Percentiles rank a stretch among this genome's conserved stretches.
Evolutionary conservation across 2,888 invertebrate genomes (phyloP).

Genomic region (Dryococelus australis): DNA sequence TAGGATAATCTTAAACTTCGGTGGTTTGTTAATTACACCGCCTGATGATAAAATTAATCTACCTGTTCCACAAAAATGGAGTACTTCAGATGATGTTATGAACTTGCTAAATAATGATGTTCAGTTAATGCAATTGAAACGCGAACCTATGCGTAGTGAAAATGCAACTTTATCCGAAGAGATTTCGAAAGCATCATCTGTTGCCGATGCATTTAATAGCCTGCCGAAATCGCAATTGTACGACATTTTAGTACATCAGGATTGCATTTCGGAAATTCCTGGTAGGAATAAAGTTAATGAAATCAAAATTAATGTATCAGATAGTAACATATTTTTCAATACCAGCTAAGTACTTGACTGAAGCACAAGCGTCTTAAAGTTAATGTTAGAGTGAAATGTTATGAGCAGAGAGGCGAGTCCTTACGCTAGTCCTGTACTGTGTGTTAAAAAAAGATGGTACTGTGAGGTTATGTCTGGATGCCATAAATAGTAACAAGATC

Average conservation of each 20-base stretch:
- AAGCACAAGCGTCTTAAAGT: background rate
- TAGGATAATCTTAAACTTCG: background rate
- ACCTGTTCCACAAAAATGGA: too few species aligned
- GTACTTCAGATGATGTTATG: background rate
- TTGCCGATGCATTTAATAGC: background rate
- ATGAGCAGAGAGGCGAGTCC: background rate
- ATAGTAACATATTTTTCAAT: background rate
- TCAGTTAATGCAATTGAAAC: background rate
- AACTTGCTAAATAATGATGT: background rate
- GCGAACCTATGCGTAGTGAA: background rate
- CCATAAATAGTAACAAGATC: background rate
- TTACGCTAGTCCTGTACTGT: background rate
- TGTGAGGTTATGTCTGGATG: background rate
- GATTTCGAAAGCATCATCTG: too few species aligned
- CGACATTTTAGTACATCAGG: background rate
- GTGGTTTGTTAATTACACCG: background rate
- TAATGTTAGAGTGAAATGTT: background rate
- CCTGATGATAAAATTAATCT: background rate
- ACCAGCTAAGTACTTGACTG: background rate
- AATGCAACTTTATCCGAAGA: too few species aligned
- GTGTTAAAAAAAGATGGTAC: background rate
- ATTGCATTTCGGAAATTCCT: background rate
- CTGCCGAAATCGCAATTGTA: too few species aligned
- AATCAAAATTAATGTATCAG: background rate
- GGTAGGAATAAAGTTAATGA: background rate